Base-by-base conservation (phyloP, 2,113 vertebrate genomes). In the Oostethus manadensis region DNA sequence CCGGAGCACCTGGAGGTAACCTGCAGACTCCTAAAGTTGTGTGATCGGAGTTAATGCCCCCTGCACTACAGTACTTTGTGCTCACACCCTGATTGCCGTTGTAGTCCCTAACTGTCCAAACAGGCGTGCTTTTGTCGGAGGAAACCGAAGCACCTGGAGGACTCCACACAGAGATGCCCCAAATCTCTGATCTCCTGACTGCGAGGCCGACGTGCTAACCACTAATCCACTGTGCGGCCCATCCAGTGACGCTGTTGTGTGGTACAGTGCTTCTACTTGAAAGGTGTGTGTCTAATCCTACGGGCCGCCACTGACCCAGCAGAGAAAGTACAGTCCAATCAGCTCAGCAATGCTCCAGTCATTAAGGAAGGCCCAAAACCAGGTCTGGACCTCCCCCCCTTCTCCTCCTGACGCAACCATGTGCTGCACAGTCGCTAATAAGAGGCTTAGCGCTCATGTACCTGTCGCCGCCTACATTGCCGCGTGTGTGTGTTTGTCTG, bases 291-390 rank as follows among this genome's bases (percentile, higher is more conserved):
- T 73, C 77, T 88, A 86, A 88, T 89, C 81, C 79, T 76, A 74
- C 70, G 79, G 73, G 73, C 79, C 49, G 65, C 68, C 84, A 71
- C 76, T 84, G 85, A 88, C 83, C 85, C 78, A 58, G 68, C 73
- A 66, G 74, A 59, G 64, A 75, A 71, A 78, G 76, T 60, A 69
- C 56, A 71, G 83, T 81, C 62, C 53, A 86, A 89, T 87, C 88
- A 86, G 64, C 70, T 81, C 66, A 66, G 68, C 79, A 76, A 84
- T 85, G 78, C 74, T 56, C 43, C 56, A 73, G 75, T 89, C 85
- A 90, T 89, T 91, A 89, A 88, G 72, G 76, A 86, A 86, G 80
- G 81, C 84, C 86, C 73, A 44, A 77, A 38, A 87, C 76, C 87
- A 80, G 88, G 84, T 66, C 88, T 87, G 88, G 90, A 89, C 81